Conservation (phyloP, 2,888 invertebrate species). For the Thymelicus lineola region DNA sequence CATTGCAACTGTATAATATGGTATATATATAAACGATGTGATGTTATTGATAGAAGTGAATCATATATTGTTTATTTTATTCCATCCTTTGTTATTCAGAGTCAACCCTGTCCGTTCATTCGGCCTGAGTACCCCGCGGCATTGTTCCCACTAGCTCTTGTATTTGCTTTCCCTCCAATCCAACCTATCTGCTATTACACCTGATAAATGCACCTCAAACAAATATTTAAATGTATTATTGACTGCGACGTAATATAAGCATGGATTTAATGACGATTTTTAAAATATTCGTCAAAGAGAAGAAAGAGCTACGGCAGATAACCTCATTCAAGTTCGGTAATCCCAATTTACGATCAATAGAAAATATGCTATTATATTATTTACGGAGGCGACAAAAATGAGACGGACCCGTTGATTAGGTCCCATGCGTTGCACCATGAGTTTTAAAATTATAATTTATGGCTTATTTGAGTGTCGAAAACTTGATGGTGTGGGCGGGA, state of each 20-base stretch:
- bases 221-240: conserved; percentile 64
- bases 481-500: conserved; percentile 73
- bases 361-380: conserved; percentile 36
- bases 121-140: conserved; percentile 62
- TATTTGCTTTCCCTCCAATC: conserved; percentile 53
- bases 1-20: too few relatives aligned
- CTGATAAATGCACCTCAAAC: conserved; percentile 65
- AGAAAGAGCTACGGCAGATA: too few relatives aligned
- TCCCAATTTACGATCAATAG: conserved; percentile 14
- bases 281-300: background rate
- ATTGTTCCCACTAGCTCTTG: conserved; percentile 71
- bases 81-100: conserved; percentile 38
- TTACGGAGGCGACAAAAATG: conserved; percentile 46
- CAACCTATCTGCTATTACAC: conserved; percentile 49
- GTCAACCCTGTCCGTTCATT: conserved; percentile 36
- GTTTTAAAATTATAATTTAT: conserved; percentile 82
- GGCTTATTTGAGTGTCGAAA: conserved; percentile 80
- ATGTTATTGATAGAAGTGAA: background rate
- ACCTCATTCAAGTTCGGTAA: conserved; percentile 12
- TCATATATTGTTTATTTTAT: conserved; percentile 46
- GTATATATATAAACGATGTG: too few relatives aligned
- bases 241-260: conserved; percentile 53
- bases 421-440: conserved; percentile 58
- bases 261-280: conserved; percentile 42
- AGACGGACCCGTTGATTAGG: conserved; percentile 55